These are phyloP conservation scores for Apamea anceps DNA, from an alignment of 2,888 invertebrate species.

Conservation along the genomic window DNA sequence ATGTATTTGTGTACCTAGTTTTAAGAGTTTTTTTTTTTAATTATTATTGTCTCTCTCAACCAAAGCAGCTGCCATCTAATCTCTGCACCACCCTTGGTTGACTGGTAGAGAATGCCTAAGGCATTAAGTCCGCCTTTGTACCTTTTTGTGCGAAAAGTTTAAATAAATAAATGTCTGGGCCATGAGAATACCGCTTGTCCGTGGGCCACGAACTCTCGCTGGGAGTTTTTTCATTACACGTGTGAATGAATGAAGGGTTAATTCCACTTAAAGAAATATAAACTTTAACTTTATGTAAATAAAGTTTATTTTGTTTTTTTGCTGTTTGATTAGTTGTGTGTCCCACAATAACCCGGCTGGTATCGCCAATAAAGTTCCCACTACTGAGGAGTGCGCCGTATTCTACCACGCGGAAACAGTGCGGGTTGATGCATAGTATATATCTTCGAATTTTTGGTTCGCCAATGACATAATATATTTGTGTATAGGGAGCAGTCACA, in stretches of 20 bases:
- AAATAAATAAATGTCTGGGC: too few species aligned
- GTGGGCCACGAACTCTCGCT: not conserved
- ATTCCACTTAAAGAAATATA: not conserved
- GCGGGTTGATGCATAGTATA: not conserved
- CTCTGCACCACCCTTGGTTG: too few species aligned
- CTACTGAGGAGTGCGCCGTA: not conserved
- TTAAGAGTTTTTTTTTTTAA: too few species aligned
- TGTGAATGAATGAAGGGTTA: too few species aligned
- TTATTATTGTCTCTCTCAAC: too few species aligned
- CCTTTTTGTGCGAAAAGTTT: too few species aligned
- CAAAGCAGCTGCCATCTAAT: too few species aligned
- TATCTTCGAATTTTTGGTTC: not conserved
- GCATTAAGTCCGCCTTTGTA: too few species aligned
- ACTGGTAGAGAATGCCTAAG: too few species aligned
- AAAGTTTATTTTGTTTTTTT: not conserved
- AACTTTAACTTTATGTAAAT: not conserved
- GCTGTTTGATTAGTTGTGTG: too few species aligned
- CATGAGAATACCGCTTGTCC: not conserved
- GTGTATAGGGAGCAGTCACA: constrained; percentile 84
- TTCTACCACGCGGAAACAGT: not conserved
- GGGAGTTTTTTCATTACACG: not conserved
- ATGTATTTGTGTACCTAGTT: too few species aligned
- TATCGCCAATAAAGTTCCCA: not conserved
- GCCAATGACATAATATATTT: not conserved
- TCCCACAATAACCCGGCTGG: not conserved